Conservation (phyloP, 1,140 invertebrate species). For the Linepithema humile region DNA sequence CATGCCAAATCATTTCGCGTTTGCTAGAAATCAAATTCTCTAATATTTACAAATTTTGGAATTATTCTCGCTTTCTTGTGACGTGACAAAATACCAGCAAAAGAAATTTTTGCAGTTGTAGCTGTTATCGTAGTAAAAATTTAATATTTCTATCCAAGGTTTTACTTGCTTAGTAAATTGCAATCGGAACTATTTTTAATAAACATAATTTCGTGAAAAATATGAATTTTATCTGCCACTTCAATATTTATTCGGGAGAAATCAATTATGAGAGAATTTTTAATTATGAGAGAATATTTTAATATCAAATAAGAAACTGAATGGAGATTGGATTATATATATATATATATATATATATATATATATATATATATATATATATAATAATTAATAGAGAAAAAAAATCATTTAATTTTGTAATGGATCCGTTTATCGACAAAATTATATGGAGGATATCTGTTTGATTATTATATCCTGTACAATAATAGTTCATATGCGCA, state of each 20-base stretch:
- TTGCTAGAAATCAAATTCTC: not conserved
- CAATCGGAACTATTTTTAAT: not conserved
- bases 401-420: not conserved
- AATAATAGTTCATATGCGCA: not conserved
- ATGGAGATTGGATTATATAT: too few species aligned
- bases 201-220: not conserved
- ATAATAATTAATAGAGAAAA: not conserved
- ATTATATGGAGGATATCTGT: not conserved
- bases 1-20: not conserved
- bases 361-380: too few species aligned
- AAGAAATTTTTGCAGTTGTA: not conserved
- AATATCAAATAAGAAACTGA: not conserved
- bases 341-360: too few species aligned
- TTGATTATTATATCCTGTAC: not conserved
- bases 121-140: not conserved
- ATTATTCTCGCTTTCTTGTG: not conserved
- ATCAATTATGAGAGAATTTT: too few species aligned
- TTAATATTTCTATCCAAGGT: not conserved
- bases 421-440: too few species aligned
- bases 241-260: slow-evolving; percentile 7
- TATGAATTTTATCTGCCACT: not conserved
- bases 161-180: not conserved
- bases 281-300: not conserved
- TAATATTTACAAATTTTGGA: not conserved
- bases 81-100: not conserved